phyloP scores from a whole-genome alignment of 2,113 vertebrate species.

The Plestiodon gilberti region DNA sequence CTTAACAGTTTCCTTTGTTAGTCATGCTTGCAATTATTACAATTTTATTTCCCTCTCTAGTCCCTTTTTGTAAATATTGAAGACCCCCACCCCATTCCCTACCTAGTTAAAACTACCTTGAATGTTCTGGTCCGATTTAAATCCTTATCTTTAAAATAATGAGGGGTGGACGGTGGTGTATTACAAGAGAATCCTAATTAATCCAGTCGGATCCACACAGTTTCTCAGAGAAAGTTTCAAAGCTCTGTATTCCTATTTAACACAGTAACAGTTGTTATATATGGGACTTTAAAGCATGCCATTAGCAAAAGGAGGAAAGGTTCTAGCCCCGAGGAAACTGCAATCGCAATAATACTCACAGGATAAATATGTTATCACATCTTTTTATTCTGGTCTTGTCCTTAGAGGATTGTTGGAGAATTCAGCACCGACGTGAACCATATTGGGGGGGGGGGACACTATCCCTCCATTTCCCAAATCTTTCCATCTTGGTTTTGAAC shows the following conservation, averaged over 20 bases:
- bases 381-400: background rate
- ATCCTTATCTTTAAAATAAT: background rate
- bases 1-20: background rate
- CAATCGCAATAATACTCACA: background rate
- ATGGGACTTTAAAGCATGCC: background rate
- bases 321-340: background rate
- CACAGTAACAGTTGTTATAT: background rate
- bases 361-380: too few relatives aligned
- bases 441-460: too few relatives aligned
- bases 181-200: background rate
- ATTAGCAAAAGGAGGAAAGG: background rate
- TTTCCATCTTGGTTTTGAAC: background rate
- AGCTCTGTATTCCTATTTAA: background rate
- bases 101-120: background rate
- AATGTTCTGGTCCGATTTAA: background rate
- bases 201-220: too few relatives aligned
- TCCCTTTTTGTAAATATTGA: background rate
- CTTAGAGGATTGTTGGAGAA: background rate
- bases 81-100: background rate
- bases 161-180: background rate
- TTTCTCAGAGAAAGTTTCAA: background rate
- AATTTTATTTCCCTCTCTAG: too few relatives aligned
- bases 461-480: too few relatives aligned
- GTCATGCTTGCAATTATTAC: background rate
- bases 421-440: background rate